phyloP scores from a whole-genome alignment of 2,797 vertebrate species.

The Myotis daubentonii region DNA sequence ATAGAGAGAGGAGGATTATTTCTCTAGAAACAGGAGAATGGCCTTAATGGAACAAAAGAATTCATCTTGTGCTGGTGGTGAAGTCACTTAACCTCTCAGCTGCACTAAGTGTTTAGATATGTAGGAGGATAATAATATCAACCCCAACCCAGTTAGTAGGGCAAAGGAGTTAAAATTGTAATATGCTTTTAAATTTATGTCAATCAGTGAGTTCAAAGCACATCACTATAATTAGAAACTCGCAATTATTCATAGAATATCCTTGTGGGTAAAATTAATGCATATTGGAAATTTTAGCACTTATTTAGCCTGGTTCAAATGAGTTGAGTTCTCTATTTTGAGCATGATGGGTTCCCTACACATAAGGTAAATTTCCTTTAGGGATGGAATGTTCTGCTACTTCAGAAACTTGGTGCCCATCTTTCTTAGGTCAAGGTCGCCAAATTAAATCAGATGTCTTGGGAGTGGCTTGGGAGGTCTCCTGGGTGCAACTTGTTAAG shows the following conservation, averaged over 20 bases:
- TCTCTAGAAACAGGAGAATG: not conserved
- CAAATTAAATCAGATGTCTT: conserved; percentile 19
- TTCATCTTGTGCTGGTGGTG: conserved; percentile 32
- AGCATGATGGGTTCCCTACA: not conserved
- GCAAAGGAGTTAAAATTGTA: conserved; percentile 72
- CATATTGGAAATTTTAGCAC: not conserved
- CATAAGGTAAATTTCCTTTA: conserved; percentile 10
- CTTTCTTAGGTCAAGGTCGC: conserved; percentile 12
- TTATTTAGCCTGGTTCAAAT: conserved; percentile 59
- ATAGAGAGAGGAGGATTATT: not conserved
- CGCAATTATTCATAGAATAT: conserved; percentile 66
- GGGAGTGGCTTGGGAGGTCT: not conserved
- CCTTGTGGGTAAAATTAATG: conserved; percentile 64
- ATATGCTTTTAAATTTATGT: conserved; percentile 69
- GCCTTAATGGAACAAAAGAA: conserved; percentile 57
- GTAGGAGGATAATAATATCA: conserved; percentile 67
- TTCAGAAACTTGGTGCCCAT: conserved; percentile 2
- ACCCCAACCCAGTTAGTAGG: conserved; percentile 58
- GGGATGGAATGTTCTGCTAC: not conserved
- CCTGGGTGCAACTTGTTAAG: not conserved
- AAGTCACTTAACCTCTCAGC: conserved; percentile 65
- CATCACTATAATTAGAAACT: conserved; percentile 68
- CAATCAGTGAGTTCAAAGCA: conserved; percentile 74
- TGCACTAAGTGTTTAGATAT: conserved; percentile 60
- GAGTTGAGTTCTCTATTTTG: conserved; percentile 55